Evolutionary conservation across 2,113 vertebrate species (phyloP).

Genomic region (Antechinus flavipes): DNA sequence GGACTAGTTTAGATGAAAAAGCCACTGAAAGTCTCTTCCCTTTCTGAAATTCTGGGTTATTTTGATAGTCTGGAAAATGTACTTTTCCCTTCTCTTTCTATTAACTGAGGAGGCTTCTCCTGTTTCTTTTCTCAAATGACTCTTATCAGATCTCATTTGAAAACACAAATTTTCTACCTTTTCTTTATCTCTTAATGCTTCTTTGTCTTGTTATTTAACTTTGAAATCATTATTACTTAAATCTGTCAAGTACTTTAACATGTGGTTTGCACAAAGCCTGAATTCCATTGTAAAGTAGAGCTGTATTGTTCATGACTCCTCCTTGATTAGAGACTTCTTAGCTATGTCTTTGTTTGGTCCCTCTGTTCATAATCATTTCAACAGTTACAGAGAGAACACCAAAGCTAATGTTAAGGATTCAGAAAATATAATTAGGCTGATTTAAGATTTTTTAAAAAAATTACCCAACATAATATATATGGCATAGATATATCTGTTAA

Average conservation of each 20-base stretch:
- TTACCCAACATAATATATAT: not conserved
- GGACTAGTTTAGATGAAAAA: not conserved
- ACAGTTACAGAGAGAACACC: not conserved
- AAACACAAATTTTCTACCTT: slow-evolving; percentile 75
- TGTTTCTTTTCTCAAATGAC: slow-evolving; percentile 47
- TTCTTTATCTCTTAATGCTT: slow-evolving; percentile 61
- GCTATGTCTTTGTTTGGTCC: slow-evolving; percentile 22
- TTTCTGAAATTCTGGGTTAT: not conserved
- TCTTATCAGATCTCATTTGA: slow-evolving; percentile 69
- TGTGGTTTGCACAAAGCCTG: slow-evolving; percentile 45
- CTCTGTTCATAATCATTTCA: not conserved
- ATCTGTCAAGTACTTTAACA: slow-evolving; percentile 69
- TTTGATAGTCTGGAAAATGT: not conserved
- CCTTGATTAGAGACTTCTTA: slow-evolving; percentile 4
- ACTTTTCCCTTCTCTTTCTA: slow-evolving; percentile 58
- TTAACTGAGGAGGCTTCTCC: slow-evolving; percentile 64
- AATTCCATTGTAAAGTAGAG: slow-evolving; percentile 32
- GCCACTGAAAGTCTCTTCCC: not conserved
- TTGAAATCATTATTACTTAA: slow-evolving; percentile 62
- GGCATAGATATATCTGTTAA: not conserved
- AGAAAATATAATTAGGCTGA: not conserved
- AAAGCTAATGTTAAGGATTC: not conserved
- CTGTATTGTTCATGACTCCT: slow-evolving; percentile 28
- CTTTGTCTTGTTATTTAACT: slow-evolving; percentile 64
- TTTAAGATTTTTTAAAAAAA: not conserved